Conservation (phyloP, 2,888 invertebrate species). For the Harmothoe impar region DNA sequence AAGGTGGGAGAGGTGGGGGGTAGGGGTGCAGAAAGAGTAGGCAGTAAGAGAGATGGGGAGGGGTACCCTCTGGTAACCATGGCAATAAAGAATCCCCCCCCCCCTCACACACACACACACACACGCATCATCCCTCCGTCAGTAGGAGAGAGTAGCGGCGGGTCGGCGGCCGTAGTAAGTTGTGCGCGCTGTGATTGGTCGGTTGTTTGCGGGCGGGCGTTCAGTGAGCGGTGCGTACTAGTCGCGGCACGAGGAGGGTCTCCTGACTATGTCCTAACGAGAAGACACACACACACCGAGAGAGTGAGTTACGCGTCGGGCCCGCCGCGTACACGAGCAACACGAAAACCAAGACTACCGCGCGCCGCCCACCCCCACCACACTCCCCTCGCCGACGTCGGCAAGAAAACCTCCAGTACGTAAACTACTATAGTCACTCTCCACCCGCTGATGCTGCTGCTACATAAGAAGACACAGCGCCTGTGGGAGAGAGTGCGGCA, state of each 20-base stretch:
- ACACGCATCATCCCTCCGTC: background rate
- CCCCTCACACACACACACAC: no score
- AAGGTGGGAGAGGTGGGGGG: background rate
- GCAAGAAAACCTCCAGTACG: slow-evolving; percentile 5
- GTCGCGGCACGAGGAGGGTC: slow-evolving; percentile 31
- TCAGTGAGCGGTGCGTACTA: slow-evolving; percentile 33
- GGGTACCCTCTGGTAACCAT: slow-evolving; percentile 34
- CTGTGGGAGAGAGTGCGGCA: slow-evolving; percentile 8
- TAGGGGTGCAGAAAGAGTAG: background rate
- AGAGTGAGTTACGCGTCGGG: slow-evolving; percentile 15
- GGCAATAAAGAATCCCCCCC: slow-evolving; percentile 45
- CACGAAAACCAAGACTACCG: background rate
- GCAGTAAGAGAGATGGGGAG: background rate
- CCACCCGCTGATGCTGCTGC: background rate
- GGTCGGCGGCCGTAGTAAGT: slow-evolving; percentile 35
- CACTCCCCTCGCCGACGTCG: slow-evolving; percentile 36
- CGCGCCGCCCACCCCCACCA: slow-evolving; percentile 10
- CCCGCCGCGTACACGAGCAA: background rate
- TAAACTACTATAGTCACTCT: background rate
- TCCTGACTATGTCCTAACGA: slow-evolving; percentile 50
- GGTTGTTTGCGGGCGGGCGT: slow-evolving; percentile 54
- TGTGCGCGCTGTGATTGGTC: slow-evolving; percentile 51
- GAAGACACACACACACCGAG: no score
- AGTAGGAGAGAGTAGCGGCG: slow-evolving; percentile 33
- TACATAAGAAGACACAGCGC: background rate